Evolutionary conservation across 2,797 vertebrate species (phyloP).

Genomic region (Eulemur mongoz): DNA sequence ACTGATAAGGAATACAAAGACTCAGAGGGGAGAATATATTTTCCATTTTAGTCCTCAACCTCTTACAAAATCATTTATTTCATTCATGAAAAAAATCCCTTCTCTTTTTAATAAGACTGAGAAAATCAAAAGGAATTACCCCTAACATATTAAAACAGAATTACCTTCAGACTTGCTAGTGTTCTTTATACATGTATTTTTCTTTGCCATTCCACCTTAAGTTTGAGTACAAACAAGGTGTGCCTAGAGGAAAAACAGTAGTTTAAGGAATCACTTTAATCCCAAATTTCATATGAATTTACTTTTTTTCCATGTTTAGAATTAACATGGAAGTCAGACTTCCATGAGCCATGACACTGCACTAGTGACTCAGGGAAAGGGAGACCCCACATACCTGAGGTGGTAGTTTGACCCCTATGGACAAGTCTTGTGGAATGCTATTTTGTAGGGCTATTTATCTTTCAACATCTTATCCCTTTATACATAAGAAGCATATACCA

Average conservation of each 20-base stretch:
- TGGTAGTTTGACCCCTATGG: background rate
- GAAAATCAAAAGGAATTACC: background rate
- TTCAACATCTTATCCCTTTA: background rate
- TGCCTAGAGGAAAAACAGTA: background rate
- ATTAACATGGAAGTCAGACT: background rate
- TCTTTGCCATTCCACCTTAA: background rate
- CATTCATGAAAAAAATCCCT: conserved; percentile 37
- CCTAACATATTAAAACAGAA: conserved; percentile 28
- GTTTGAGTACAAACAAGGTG: background rate
- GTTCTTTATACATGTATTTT: background rate
- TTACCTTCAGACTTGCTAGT: background rate
- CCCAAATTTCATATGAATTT: background rate
- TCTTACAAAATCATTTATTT: conserved; percentile 33
- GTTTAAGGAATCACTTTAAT: background rate
- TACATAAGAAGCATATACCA: background rate
- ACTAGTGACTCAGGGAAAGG: background rate
- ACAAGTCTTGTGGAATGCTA: background rate
- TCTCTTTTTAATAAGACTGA: conserved; percentile 30
- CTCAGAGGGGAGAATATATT: background rate
- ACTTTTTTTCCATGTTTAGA: background rate
- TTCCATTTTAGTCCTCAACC: conserved; percentile 30
- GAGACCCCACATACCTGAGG: background rate
- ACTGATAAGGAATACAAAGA: conserved; percentile 19
- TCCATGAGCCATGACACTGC: background rate
- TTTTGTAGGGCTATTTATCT: background rate